Percentiles rank a stretch among this genome's conserved stretches.
phyloP scores from a whole-genome alignment of 1,140 invertebrate species.

The Vanessa tameamea region DNA sequence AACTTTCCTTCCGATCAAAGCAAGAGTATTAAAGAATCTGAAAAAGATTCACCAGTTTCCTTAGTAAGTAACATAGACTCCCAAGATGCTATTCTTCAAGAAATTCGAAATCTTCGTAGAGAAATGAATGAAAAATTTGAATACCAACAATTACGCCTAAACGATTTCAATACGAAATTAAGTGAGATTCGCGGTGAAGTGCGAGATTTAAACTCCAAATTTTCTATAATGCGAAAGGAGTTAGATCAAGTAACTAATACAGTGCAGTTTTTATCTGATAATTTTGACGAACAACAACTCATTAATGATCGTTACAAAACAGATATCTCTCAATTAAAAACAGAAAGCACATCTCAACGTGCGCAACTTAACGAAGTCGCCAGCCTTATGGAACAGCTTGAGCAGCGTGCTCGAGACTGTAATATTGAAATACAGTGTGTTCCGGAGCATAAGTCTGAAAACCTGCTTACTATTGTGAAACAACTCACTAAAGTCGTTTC shows the following conservation, averaged over 20 bases:
- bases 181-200: not conserved
- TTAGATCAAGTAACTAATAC: constrained; percentile 14
- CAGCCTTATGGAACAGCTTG: constrained; percentile 10
- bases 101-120: constrained; percentile 19
- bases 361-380: not conserved
- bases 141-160: constrained; percentile 10
- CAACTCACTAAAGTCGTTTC: constrained; percentile 15
- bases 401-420: constrained; percentile 11
- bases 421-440: constrained; percentile 24
- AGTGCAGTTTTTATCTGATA: constrained; percentile 11
- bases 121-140: constrained; percentile 23
- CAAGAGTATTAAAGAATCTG: not conserved
- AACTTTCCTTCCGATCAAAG: not conserved
- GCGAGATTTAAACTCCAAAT: no score
- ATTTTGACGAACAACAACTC: constrained; percentile 4
- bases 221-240: constrained; percentile 12
- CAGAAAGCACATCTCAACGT: constrained; percentile 7
- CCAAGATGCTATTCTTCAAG: constrained; percentile 15
- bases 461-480: constrained; percentile 12
- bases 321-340: constrained; percentile 1
- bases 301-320: constrained; percentile 13
- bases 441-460: constrained; percentile 17
- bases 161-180: constrained; percentile 18
- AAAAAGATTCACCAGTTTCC: constrained; percentile 13
- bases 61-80: constrained; percentile 15